Percentiles rank a stretch among this genome's conserved stretches.
These are phyloP conservation scores for Coluber constrictor DNA, from an alignment of 2,797 vertebrate genomes.

Conservation along the genomic window DNA sequence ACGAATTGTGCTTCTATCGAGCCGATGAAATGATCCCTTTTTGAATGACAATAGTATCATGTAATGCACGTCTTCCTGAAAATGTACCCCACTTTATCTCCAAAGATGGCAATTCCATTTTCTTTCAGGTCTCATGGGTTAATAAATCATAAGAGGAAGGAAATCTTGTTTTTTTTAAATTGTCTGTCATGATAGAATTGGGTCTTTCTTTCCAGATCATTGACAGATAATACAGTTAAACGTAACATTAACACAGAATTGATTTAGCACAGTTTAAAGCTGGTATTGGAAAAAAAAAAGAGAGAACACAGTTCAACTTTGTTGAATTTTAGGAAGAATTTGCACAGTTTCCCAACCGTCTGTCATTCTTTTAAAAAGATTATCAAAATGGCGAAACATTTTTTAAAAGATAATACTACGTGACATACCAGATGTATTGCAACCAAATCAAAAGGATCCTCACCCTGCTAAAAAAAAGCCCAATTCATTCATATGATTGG, in stretches of 20 bases:
- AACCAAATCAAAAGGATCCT: not conserved
- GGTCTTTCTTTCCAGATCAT: constrained; percentile 40
- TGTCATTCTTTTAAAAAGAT: not conserved
- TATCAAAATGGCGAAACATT: not conserved
- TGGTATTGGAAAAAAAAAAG: not conserved
- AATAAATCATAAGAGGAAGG: not conserved
- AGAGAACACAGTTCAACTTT: not conserved
- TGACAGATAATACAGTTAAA: constrained; percentile 42
- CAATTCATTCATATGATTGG: not conserved
- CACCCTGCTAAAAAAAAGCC: not conserved
- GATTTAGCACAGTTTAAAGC: not conserved
- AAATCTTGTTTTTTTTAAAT: constrained; percentile 19
- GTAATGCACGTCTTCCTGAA: constrained; percentile 9
- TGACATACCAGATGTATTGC: not conserved
- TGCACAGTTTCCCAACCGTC: not conserved
- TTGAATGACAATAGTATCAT: not conserved
- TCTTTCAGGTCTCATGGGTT: constrained; percentile 16
- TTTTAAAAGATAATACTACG: not conserved
- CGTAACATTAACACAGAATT: constrained; percentile 30
- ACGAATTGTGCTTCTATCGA: constrained; percentile 9
- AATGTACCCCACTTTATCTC: constrained; percentile 18
- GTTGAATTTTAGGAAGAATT: not conserved
- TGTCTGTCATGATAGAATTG: constrained; percentile 6
- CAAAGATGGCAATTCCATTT: constrained; percentile 17
- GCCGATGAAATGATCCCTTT: constrained; percentile 9